These are phyloP conservation scores for Gonatopus flavifemur DNA, from an alignment of 1,140 invertebrate genomes.

Conservation along the genomic window DNA sequence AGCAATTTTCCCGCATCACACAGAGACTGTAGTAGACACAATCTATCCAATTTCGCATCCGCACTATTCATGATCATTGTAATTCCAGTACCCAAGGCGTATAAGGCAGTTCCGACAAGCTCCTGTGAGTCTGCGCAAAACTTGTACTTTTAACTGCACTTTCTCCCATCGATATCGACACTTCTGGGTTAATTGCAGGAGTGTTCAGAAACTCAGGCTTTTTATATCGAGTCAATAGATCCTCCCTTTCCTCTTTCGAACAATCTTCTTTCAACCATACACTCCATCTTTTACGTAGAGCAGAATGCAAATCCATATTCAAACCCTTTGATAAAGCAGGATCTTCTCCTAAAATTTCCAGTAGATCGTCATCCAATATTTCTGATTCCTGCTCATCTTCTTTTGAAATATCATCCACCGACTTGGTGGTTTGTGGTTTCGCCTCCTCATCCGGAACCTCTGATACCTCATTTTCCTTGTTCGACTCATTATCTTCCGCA, in stretches of 20 bases:
- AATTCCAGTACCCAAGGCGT: neutral
- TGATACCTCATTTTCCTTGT: no score
- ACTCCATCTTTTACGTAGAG: constrained; percentile 5
- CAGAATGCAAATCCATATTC: neutral
- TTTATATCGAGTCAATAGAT: constrained; percentile 3
- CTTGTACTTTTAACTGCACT: neutral
- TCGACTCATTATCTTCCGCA: no score
- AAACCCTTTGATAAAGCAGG: neutral
- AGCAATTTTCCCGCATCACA: neutral
- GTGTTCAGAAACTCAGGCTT: neutral
- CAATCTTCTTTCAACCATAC: constrained; percentile 7
- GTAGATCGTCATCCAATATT: constrained; percentile 4
- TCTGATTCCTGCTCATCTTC: neutral
- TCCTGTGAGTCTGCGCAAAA: neutral
- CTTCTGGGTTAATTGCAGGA: neutral
- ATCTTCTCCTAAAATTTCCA: constrained; percentile 7
- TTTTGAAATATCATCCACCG: neutral
- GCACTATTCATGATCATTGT: neutral
- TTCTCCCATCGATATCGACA: neutral
- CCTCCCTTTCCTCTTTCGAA: constrained; percentile 7
- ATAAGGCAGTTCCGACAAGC: neutral
- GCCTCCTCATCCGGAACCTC: no score
- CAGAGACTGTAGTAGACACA: neutral
- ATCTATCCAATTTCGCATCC: neutral
- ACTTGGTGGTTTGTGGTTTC: no score